phyloP scores from a whole-genome alignment of 2,888 invertebrate genomes.

The Coelinius sp. region DNA sequence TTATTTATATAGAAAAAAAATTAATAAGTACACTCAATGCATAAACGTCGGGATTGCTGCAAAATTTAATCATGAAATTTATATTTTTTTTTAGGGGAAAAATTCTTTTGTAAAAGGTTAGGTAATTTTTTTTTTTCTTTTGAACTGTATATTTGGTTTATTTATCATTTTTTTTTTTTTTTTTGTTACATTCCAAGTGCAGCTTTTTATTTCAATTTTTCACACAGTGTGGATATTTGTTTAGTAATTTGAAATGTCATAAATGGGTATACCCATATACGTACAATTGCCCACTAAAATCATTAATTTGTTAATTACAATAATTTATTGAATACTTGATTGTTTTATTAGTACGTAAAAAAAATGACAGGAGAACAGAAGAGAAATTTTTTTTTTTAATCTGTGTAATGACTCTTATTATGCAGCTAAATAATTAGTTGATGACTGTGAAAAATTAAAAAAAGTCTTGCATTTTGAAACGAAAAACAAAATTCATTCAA shows the following conservation, averaged over 20 bases:
- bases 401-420: not conserved
- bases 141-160: not conserved
- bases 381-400: no score
- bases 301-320: not conserved
- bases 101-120: not conserved
- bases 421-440: conserved; percentile 10
- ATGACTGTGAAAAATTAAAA: conserved; percentile 8
- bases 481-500: not conserved
- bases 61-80: not conserved
- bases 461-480: not conserved
- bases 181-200: conserved; percentile 21
- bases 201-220: conserved; percentile 7
- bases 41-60: conserved; percentile 23
- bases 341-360: conserved; percentile 9
- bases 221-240: not conserved
- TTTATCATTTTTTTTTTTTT: not conserved
- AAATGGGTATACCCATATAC: conserved; percentile 18
- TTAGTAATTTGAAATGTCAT: conserved; percentile 5
- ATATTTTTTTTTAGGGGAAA: not conserved
- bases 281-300: conserved; percentile 18
- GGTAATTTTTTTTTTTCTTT: no score
- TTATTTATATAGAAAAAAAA: conserved; percentile 1
- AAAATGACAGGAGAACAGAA: not conserved
- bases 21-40: not conserved
- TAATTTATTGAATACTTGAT: conserved; percentile 19